Evolutionary conservation across 92 coral and sea anemone genomes (phyloP), one percentile per base, ranked within the genome.

Genomic region (Epizoanthus scotinus): DNA sequence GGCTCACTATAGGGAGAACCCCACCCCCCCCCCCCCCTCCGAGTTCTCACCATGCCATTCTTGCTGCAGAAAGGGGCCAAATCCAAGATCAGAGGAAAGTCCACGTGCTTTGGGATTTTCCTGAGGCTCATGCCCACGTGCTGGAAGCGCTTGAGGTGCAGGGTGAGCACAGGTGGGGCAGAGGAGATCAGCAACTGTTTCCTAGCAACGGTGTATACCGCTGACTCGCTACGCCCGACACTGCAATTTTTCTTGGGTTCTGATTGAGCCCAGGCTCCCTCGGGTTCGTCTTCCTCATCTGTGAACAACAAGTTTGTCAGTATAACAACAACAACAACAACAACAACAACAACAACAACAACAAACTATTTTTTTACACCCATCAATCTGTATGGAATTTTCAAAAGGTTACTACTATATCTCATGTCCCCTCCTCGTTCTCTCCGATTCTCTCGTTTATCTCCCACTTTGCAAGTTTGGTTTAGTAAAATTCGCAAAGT

Each of bases 61-160:
- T 81, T 85, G 67, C 93, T 92, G 65, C 99, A 96, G 77, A 96
- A 96, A 21, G 99, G 99, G 3, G 96, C 91, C 72, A 96, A 50
- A 78, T 96, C 91, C 73, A 96, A 75, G 22, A 85, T 78, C 84
- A 91, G 86, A 19, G 98, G 98, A 12, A 96, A 96, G 42, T 91
- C 94, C 71, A 93, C 98, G 42, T 93, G 98, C 67, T 93, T 95
- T 6, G 98, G 62, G 84, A 95, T 74, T 79, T 95, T 95, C 47
- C 84, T 84, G 28, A 95, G 84, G n/a, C 95, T 82, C 77, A 84
- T 82, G 10, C 95, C 92, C 31, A 94, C 94, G 69, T 95, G 99
- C 52, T 95, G 99, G 82, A 95, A 95, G 31, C 99, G 83, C 73
- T 95, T 95, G 40, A 95, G 89, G 57, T 95, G 99, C 28, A 95